These are phyloP conservation scores for Dusona sp. DNA, from an alignment of 2,888 invertebrate species.

Conservation along the genomic window DNA sequence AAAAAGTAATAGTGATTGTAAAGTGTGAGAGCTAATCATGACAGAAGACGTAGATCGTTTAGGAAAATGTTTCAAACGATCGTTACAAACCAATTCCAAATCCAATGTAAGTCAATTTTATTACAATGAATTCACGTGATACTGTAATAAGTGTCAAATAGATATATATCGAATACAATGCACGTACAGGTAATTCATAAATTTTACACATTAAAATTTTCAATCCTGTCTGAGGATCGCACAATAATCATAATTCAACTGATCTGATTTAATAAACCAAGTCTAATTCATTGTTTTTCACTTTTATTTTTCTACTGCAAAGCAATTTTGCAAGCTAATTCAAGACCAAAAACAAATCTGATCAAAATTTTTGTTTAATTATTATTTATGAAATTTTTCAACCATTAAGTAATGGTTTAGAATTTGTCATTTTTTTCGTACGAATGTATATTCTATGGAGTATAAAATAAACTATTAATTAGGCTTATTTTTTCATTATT, in stretches of 20 bases:
- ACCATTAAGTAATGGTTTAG: background rate
- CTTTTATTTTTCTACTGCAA: background rate
- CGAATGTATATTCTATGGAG: background rate
- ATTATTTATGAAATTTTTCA: background rate
- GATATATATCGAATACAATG: background rate
- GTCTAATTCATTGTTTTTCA: background rate
- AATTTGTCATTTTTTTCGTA: background rate
- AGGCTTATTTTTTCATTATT: background rate
- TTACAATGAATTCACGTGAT: background rate
- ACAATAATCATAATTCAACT: background rate
- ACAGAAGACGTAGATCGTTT: conserved; percentile 75
- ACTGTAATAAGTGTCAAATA: background rate
- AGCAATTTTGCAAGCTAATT: no score
- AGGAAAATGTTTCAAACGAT: conserved; percentile 73
- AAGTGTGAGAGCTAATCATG: conserved; percentile 67
- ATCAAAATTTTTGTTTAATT: no score
- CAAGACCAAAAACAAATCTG: no score
- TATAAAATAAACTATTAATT: background rate
- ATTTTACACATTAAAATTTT: background rate
- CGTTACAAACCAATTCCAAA: conserved; percentile 69
- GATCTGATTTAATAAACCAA: background rate
- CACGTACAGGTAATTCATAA: background rate
- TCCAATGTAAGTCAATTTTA: conserved; percentile 57
- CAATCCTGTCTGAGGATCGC: background rate
- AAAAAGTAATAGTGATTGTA: background rate